Evolutionary conservation across 2,888 invertebrate species (phyloP), one percentile per base, ranked within the genome.

Genomic region (Achlya flavicornis): DNA sequence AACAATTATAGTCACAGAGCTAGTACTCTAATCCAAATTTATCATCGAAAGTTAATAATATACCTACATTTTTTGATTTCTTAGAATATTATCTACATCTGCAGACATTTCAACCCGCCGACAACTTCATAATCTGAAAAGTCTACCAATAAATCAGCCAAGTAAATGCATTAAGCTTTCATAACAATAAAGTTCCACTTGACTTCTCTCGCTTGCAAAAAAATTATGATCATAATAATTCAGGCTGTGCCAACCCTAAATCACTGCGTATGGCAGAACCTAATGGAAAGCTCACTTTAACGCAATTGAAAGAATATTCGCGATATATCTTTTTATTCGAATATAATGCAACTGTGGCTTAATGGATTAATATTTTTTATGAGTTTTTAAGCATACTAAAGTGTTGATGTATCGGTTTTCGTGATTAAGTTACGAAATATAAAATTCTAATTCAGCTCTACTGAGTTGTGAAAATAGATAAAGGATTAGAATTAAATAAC

Each of bases 201-300:
- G 71, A 79, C 77, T 79, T 74, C 69, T 66, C 63, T 64, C 63
- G 69, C 68, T 66, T 67, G 74, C 78, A 78, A 78, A 76, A 77
- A 79, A 82, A 81, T 81, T 80, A 83, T 78, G 76, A 72, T 65
- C 76, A 77, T 76, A 81, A 85, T 86, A 87, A 84, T 79, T 85
- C 83, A 83, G 70, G 70, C 70, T 66, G 68, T 67, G 75, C 62
- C 81, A 78, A 66, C 82, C 78, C 74, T 87, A 86, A 87, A 88
- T 90, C 90, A 86, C 84, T 80, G 81, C 77, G 80, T 79, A 77
- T 78, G 82, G 83, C 84, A 81, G 79, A 74, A 77, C 76, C 78
- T 86, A 88, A 88, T 88, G 86, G 85, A 80, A 83, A 81, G 77
- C 66, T 75, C 76, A 77, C 79, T 86, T 80, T 81, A 72, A 66